These are phyloP conservation scores for Rana temporaria DNA, from an alignment of 2,113 vertebrate species.

Conservation along the genomic window DNA sequence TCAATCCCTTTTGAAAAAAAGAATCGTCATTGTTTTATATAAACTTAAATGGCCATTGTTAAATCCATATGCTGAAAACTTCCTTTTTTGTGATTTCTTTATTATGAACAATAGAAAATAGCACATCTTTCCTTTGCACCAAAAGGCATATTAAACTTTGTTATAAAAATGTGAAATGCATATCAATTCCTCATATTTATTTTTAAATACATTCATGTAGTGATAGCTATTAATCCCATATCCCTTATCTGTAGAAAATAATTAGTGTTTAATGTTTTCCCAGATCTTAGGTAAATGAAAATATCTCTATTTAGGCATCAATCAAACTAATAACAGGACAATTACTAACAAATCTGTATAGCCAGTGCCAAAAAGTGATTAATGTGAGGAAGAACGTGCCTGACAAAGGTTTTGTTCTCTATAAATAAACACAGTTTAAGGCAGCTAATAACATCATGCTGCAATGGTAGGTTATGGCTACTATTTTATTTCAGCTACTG, in stretches of 20 bases:
- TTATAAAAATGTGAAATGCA: neutral
- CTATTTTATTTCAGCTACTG: neutral
- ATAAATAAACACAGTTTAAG: constrained; percentile 4
- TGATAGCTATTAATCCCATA: constrained; percentile 3
- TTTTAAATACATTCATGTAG: neutral
- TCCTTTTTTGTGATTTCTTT: no score
- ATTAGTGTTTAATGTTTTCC: constrained; percentile 31
- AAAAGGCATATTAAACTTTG: no score
- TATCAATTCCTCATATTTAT: neutral
- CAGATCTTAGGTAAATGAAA: neutral
- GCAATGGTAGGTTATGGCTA: neutral
- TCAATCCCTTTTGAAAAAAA: no score
- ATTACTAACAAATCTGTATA: constrained; percentile 15
- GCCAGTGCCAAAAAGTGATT: constrained; percentile 32
- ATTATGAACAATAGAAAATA: no score
- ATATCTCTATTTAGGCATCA: constrained; percentile 28
- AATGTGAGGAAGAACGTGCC: constrained; percentile 31
- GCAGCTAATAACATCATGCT: constrained; percentile 1
- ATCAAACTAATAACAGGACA: constrained; percentile 43
- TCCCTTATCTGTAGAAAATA: constrained; percentile 3
- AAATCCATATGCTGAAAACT: no score
- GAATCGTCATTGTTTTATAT: no score
- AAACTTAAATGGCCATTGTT: no score
- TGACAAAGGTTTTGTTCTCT: neutral
- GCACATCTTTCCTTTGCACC: no score